A percentile compares a stretch with the other conserved stretches of the same genome.
Conservation (phyloP, 2,113 vertebrate species). For the Girardinichthys multiradiatus region DNA sequence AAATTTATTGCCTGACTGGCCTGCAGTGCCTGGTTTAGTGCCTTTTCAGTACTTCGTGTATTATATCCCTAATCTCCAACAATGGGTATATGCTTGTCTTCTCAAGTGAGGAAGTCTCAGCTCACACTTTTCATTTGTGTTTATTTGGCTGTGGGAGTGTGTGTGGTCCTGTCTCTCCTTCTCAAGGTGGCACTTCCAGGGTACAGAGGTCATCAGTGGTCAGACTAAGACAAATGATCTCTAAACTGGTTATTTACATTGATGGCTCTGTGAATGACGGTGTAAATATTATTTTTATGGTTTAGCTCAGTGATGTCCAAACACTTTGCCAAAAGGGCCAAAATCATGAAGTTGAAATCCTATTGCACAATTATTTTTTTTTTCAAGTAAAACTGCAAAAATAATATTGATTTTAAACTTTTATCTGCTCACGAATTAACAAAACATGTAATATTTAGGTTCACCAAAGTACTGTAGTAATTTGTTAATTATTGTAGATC, state of each 20-base stretch:
- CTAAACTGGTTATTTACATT: constrained; percentile 3
- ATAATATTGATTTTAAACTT: too few species aligned
- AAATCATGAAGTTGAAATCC: too few species aligned
- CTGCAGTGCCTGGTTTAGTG: neutral
- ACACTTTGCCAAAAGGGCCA: too few species aligned
- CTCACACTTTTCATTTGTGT: constrained; percentile 8
- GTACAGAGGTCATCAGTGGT: constrained; percentile 15
- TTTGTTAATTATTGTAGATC: too few species aligned
- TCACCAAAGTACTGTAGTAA: too few species aligned
- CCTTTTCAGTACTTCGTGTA: neutral
- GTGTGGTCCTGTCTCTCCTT: constrained; percentile 27
- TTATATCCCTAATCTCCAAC: neutral
- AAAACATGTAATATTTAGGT: too few species aligned
- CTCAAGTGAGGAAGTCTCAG: constrained; percentile 10
- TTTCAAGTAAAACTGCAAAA: too few species aligned
- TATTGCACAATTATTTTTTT: too few species aligned
- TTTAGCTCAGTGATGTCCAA: too few species aligned
- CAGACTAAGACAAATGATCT: constrained; percentile 15
- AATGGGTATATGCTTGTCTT: constrained; percentile 22
- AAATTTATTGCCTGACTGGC: neutral
- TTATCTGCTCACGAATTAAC: too few species aligned
- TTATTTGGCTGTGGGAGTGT: constrained; percentile 28
- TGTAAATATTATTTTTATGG: neutral
- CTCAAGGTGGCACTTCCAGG: constrained; percentile 12
- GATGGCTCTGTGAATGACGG: neutral